A percentile compares a stretch with the other conserved stretches of the same genome.
These are phyloP conservation scores for Cataglyphis rosenhaueri DNA, from an alignment of 2,888 invertebrate genomes.

Conservation along the genomic window DNA sequence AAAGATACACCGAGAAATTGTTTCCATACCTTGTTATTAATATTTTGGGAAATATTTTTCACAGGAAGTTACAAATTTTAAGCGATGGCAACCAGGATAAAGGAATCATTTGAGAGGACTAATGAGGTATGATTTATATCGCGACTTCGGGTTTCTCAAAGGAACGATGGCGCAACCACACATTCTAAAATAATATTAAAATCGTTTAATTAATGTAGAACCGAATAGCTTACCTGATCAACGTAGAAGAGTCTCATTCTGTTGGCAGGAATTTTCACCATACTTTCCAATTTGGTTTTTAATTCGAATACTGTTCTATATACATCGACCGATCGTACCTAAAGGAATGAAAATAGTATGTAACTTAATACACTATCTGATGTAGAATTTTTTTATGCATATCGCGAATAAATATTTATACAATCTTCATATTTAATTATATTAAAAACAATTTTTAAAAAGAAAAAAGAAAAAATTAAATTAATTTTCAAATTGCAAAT, in stretches of 20 bases:
- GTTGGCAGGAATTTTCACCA: conserved; percentile 93
- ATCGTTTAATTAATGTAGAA: neutral
- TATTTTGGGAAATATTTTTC: neutral
- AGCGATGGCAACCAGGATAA: conserved; percentile 5
- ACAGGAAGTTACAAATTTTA: neutral
- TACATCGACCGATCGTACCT: conserved; percentile 84
- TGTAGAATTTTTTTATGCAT: neutral
- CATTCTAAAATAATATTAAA: conserved; percentile 66
- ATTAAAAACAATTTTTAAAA: too few species aligned
- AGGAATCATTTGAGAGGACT: neutral
- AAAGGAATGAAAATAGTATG: conserved; percentile 55
- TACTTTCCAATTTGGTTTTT: conserved; percentile 92
- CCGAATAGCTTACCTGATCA: conserved; percentile 88
- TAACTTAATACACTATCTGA: neutral
- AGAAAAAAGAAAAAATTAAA: neutral
- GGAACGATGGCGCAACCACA: conserved; percentile 70
- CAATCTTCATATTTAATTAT: neutral
- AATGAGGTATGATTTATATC: conserved; percentile 58
- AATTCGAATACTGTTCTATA: conserved; percentile 92
- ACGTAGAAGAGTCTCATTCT: conserved; percentile 96
- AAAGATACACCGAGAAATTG: neutral
- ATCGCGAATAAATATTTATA: neutral
- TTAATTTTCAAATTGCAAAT: conserved; percentile 1
- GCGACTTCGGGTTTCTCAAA: conserved; percentile 69
- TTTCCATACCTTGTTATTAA: neutral